A percentile compares a stretch with the other conserved stretches of the same genome.
These are phyloP conservation scores for Elgaria multicarinata DNA, from an alignment of 2,113 vertebrate genomes.

Conservation along the genomic window DNA sequence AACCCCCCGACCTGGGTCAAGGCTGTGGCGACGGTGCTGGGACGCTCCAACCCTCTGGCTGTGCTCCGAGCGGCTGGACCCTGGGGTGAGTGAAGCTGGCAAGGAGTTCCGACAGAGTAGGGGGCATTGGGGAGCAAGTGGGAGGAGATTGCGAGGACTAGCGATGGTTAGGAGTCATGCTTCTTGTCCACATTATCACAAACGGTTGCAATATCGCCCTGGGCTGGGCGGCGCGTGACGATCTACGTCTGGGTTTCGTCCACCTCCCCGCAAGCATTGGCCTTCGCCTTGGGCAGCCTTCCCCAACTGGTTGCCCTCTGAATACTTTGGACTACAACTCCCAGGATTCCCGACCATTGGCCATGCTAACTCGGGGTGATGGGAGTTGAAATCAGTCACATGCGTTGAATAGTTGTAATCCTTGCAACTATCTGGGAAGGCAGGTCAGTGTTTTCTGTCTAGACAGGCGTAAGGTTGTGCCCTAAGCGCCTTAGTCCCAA, in stretches of 20 bases:
- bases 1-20: constrained; percentile 85
- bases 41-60: constrained; percentile 90
- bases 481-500: background rate
- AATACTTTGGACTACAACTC: too few relatives aligned
- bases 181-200: too few relatives aligned
- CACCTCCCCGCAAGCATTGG: background rate
- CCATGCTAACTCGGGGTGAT: too few relatives aligned
- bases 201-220: background rate
- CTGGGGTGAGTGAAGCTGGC: constrained; percentile 80
- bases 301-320: too few relatives aligned
- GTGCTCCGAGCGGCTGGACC: constrained; percentile 90
- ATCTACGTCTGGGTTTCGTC: background rate
- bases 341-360: too few relatives aligned
- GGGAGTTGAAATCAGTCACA: too few relatives aligned
- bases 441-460: too few relatives aligned
- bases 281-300: too few relatives aligned
- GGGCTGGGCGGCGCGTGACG: background rate
- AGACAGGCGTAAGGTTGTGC: too few relatives aligned
- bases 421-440: too few relatives aligned
- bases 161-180: background rate
- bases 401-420: too few relatives aligned
- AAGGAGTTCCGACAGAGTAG: background rate
- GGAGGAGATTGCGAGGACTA: background rate
- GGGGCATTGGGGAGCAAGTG: background rate
- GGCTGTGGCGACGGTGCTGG: constrained; percentile 79